phyloP scores from a whole-genome alignment of 2,888 invertebrate species.

The Micoletzkya japonica region DNA sequence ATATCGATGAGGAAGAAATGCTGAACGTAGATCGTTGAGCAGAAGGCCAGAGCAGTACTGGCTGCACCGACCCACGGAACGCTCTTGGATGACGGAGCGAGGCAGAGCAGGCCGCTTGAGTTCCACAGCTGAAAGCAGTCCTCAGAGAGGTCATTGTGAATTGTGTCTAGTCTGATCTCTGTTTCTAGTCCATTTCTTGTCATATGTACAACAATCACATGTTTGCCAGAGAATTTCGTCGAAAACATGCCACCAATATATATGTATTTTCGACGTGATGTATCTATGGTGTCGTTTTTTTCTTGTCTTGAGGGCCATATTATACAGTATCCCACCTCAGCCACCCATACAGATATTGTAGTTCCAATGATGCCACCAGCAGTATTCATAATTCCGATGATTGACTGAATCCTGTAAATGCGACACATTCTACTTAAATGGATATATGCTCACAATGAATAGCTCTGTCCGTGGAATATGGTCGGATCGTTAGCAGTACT shows the following conservation, averaged over 20 bases:
- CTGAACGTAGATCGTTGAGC: constrained; percentile 20
- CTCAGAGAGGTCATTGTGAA: too few species aligned
- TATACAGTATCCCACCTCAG: constrained; percentile 3
- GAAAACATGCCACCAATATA: neutral
- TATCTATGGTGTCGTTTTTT: neutral
- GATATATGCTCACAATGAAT: constrained; percentile 5
- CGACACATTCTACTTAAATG: neutral
- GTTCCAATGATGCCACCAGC: constrained; percentile 20
- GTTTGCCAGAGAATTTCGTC: neutral
- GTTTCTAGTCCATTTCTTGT: too few species aligned
- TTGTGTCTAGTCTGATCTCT: too few species aligned
- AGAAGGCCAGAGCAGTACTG: constrained; percentile 11
- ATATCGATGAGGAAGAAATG: constrained; percentile 25
- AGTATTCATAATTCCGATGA: constrained; percentile 23
- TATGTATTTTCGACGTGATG: neutral
- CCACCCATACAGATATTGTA: constrained; percentile 14
- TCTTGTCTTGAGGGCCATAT: neutral
- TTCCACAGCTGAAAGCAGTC: constrained; percentile 22
- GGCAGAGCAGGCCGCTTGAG: constrained; percentile 1
- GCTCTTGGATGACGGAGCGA: neutral
- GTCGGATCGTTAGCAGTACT: neutral
- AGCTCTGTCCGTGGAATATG: constrained; percentile 24
- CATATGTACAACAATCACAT: too few species aligned
- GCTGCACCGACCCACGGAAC: constrained; percentile 9
- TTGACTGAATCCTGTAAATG: constrained; percentile 7